Base-by-base conservation (phyloP, 1,140 invertebrate species). In the Cecropterus lyciades region DNA sequence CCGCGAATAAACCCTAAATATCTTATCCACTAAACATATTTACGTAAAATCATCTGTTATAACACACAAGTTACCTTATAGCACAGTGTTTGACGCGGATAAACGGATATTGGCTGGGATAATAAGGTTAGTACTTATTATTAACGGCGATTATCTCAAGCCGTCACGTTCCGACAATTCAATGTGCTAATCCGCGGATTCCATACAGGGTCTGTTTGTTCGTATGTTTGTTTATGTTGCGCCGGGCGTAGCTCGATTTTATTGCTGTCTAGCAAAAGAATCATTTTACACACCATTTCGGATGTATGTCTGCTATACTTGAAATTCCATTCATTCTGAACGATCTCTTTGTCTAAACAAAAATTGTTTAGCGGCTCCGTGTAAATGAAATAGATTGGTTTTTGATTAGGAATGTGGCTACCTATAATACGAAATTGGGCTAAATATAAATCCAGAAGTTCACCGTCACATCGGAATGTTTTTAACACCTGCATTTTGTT, bases 81-180 rank as follows among this genome's bases (percentile, higher is more conserved):
- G 40, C 46, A 52, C 10, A 59, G 63, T 65, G 63, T 33, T 55
- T 1, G 1, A 48, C 48, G 40, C 13, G 48, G 37, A 57, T 68
- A 63, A 30, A 42, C 15, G 51, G 59, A 11, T 37, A 40, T 53
- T 65, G 37, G 15, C 51, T 13, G 37, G 15, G 52, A 37, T 45
- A 33, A 43, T 69, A 67, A 72, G 65, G 65, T 72, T 52, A 65
- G 65, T 68, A 71, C 42, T 42, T 57, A 63, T 33, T 52, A 30
- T 67, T 70, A 68, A 75, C 67, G 49, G 62, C 78, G 69, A 79
- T 84, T 81, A 77, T 77, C 72, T 72, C 46, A 76, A 77, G 66
- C 72, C 67, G 79, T 82, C 79, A 84, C 79, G 82, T 84, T 82
- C 75, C 57, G 74, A 78, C 78, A 77, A 80, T 84, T 83, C 73